Evolutionary conservation across 2,113 vertebrate genomes (phyloP), one percentile per base, ranked within the genome.

Genomic region (Tauraco erythrolophus): DNA sequence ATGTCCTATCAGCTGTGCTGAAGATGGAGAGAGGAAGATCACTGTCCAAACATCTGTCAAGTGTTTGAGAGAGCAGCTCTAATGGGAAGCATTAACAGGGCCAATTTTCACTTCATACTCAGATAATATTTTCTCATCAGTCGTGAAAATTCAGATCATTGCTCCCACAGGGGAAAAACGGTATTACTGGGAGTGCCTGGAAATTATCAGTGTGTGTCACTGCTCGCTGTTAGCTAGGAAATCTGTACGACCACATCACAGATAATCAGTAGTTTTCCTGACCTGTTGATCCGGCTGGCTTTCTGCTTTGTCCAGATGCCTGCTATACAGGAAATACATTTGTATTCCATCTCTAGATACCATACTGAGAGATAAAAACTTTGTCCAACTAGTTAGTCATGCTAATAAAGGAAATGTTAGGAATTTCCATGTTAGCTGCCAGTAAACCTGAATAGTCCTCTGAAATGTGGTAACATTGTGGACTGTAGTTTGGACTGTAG

Each of bases 251-350:
- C 58, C 58, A 1, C 14, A 39, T 66, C 22, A 28, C 11, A 28
- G 54, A 83, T 65, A 78, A 94, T 60, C 74, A 45, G 58, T 28
- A 64, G 60, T 92, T 94, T 91, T 90, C 81, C 74, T 91, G 89
- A 81, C 41, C 84, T 89, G 22, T 50, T 71, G 85, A 19, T 39
- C 65, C 77, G 23, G 1, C 77, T 93, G 82, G 23, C 33, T 78
- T 58, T 90, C 48, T 88, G 37, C 46, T 57, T 58, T 85, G 39
- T 85, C 81, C 81, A 79, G 75, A 64, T 96, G 53, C 56, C 57
- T 88, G 14, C 70, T 83, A 5, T 80, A 51, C 21, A 96, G 84
- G 58, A 94, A 90, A 74, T 46, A 31, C 9, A 22, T 77, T 74
- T 53, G 14, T 91, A 10, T 96, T 96, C 74, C 70, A 58, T 77